phyloP scores from a whole-genome alignment of 2,113 vertebrate species.

The Barnardius zonarius region DNA sequence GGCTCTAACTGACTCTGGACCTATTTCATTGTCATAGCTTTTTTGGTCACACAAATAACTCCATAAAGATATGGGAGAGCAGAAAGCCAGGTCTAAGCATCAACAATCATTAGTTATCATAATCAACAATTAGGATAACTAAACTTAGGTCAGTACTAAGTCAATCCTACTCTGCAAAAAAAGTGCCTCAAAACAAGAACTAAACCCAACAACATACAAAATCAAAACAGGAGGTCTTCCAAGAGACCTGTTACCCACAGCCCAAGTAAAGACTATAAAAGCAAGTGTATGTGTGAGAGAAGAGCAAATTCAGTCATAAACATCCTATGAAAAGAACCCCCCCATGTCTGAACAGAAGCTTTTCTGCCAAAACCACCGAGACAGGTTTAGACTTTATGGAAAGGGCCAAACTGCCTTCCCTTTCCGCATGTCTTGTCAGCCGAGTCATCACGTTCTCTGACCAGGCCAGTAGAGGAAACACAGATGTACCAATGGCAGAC shows the following conservation, averaged over 20 bases:
- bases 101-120: background rate
- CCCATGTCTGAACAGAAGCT: background rate
- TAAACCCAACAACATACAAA: background rate
- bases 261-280: background rate
- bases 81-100: background rate
- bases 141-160: background rate
- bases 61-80: background rate
- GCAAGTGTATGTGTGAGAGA: background rate
- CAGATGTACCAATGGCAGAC: accelerated
- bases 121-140: background rate
- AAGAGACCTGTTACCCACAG: background rate
- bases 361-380: background rate
- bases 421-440: background rate
- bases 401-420: background rate
- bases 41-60: background rate
- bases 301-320: background rate
- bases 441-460: background rate
- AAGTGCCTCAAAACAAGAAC: background rate
- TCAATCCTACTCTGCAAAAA: background rate
- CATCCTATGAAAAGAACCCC: background rate
- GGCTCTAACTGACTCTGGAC: background rate
- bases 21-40: background rate
- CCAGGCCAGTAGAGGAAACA: background rate
- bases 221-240: background rate
- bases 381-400: background rate